Conservation (phyloP, 2,113 vertebrate species). For the Grantiella picta region DNA sequence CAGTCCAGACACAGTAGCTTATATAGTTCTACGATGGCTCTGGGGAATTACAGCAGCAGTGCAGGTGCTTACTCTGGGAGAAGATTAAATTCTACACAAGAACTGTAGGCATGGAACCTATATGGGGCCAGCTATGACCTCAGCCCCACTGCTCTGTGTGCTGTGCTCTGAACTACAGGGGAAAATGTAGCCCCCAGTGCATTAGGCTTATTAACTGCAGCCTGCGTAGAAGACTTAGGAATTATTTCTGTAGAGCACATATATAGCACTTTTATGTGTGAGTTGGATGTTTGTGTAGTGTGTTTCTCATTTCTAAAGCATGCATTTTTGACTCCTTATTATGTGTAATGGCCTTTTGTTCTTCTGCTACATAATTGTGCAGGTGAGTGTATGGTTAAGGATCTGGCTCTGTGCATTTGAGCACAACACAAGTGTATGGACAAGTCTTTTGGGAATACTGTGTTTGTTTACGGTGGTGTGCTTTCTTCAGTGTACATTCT, state of each 20-base stretch:
- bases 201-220: neutral
- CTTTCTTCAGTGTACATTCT: neutral
- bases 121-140: neutral
- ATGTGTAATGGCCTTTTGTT: neutral
- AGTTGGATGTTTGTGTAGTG: neutral
- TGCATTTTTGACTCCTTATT: neutral
- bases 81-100: neutral
- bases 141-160: neutral
- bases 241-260: neutral
- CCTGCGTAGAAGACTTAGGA: neutral
- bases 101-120: neutral
- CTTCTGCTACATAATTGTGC: neutral
- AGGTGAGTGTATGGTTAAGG: neutral
- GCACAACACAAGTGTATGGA: neutral
- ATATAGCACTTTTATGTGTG: neutral
- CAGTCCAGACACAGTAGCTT: neutral
- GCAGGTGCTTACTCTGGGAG: neutral
- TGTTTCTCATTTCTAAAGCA: neutral
- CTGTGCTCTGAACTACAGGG: neutral
- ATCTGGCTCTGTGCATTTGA: neutral
- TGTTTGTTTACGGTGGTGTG: neutral
- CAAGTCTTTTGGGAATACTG: neutral
- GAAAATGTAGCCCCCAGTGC: neutral
- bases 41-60: neutral
- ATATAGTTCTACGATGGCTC: neutral